phyloP scores from a whole-genome alignment of 2,113 vertebrate species.

The Emydocephalus ijimae region DNA sequence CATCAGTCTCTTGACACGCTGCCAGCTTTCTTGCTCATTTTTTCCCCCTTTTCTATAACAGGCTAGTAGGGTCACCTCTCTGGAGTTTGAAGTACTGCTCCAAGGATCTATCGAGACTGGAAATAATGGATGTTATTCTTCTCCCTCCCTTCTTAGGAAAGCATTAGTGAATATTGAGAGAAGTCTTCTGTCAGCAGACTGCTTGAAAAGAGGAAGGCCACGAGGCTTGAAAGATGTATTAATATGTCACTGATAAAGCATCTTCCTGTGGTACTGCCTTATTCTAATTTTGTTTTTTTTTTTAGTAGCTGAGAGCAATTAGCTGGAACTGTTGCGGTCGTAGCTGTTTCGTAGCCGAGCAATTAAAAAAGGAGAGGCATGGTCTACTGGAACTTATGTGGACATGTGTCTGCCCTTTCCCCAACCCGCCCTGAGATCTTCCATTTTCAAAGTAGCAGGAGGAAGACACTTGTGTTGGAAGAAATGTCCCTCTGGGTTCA shows the following conservation, averaged over 20 bases:
- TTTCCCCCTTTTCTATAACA: background rate
- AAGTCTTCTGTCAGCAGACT: slow-evolving; percentile 17
- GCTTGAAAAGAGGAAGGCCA: slow-evolving; percentile 6
- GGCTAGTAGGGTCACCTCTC: background rate
- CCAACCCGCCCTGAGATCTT: background rate
- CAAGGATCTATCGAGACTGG: background rate
- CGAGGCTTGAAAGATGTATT: slow-evolving; percentile 59
- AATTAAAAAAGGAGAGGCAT: slow-evolving; percentile 48
- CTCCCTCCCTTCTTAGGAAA: background rate
- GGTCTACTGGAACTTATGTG: slow-evolving; percentile 39
- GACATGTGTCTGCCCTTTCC: slow-evolving; percentile 18
- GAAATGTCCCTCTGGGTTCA: too few relatives aligned
- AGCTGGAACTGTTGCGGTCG: slow-evolving; percentile 62
- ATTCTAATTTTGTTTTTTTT: slow-evolving; percentile 63
- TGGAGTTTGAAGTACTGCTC: background rate
- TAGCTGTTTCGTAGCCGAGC: slow-evolving; percentile 64
- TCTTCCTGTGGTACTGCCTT: slow-evolving; percentile 60
- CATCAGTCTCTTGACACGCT: background rate
- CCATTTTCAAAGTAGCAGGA: slow-evolving; percentile 16
- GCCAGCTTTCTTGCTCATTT: background rate
- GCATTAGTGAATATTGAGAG: background rate
- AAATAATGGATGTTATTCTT: background rate
- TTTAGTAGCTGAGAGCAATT: slow-evolving; percentile 67
- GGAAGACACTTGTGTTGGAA: background rate
- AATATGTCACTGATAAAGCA: slow-evolving; percentile 62